Evolutionary conservation across 92 coral and sea anemone genomes (phyloP).

Genomic region (Desmophyllum pertusum): DNA sequence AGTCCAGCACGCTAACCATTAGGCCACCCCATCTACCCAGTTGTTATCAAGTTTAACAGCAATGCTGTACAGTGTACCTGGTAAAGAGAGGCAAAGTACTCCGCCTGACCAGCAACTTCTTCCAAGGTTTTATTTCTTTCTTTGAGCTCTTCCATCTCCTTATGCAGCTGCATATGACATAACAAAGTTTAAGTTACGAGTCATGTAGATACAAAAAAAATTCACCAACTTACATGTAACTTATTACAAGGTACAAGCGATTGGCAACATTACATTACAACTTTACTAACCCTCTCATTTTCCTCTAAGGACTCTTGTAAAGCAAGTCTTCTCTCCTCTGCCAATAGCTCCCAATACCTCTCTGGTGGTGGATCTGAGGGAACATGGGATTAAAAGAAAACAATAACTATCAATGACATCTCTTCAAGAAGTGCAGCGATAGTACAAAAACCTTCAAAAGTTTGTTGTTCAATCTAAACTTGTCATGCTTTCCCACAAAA

Average conservation of each 20-base stretch:
- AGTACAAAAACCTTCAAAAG: too few species aligned
- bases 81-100: conserved; percentile 94
- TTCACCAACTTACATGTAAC: too few species aligned
- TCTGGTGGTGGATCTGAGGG: conserved; percentile 82
- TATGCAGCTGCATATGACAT: conserved; percentile 62
- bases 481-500: too few species aligned
- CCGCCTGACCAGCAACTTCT: conserved; percentile 91
- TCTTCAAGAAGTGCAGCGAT: neutral
- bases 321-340: conserved; percentile 93
- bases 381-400: neutral
- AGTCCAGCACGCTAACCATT: too few species aligned
- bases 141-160: conserved; percentile 75
- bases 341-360: conserved; percentile 91
- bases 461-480: too few species aligned
- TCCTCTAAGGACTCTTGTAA: conserved; percentile 90
- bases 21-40: too few species aligned
- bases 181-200: neutral
- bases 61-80: conserved; percentile 68
- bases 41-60: too few species aligned
- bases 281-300: conserved; percentile 71
- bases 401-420: neutral
- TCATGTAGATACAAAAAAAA: too few species aligned
- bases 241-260: neutral
- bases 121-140: conserved; percentile 73
- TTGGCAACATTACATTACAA: too few species aligned